Evolutionary conservation across 2,113 vertebrate genomes (phyloP).

Genomic region (Melanotaenia duboulayi): DNA sequence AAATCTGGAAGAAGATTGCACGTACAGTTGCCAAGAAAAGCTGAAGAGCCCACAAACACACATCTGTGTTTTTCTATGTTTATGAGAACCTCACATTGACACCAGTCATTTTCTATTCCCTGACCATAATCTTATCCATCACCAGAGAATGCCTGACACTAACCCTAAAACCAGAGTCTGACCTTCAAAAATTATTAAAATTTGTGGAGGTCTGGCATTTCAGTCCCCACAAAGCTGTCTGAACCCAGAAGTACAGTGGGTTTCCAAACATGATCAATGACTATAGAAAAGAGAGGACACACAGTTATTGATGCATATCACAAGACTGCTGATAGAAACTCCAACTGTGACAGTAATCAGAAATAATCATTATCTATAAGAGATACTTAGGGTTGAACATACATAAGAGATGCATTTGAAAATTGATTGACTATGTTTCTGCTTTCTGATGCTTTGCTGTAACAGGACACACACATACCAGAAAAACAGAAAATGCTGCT

Average conservation of each 20-base stretch:
- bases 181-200: background rate
- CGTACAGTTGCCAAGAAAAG: background rate
- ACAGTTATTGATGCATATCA: too few relatives aligned
- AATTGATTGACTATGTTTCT: slow-evolving; percentile 33
- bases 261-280: background rate
- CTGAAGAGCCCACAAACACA: background rate
- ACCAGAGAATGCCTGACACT: background rate
- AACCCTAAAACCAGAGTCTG: background rate
- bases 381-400: slow-evolving; percentile 1
- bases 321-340: slow-evolving; percentile 23
- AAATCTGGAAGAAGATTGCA: background rate
- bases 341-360: slow-evolving; percentile 30
- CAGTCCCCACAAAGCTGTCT: background rate
- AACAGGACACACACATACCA: background rate
- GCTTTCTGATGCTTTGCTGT: slow-evolving; percentile 6
- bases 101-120: background rate
- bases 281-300: background rate
- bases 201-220: background rate
- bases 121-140: background rate
- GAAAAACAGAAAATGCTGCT: slow-evolving; percentile 10
- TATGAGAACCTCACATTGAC: background rate
- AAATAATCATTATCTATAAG: slow-evolving; percentile 40
- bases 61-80: background rate
- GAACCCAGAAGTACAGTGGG: background rate
- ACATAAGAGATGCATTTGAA: slow-evolving; percentile 37